phyloP scores from a whole-genome alignment of 2,797 vertebrate species.

The Coluber constrictor region DNA sequence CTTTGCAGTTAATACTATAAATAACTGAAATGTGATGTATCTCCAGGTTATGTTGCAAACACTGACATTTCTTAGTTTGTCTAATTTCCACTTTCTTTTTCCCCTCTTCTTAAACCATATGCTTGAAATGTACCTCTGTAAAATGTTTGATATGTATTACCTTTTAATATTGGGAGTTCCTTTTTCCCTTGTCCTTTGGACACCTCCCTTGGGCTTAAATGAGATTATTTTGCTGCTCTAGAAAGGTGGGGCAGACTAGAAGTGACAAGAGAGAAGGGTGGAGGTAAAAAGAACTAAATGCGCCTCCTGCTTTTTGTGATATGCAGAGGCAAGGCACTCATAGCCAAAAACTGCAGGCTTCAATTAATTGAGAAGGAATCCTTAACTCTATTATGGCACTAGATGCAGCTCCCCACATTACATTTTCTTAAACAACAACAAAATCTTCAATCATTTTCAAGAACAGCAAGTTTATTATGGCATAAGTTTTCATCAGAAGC shows the following conservation, averaged over 20 bases:
- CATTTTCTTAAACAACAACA: not conserved
- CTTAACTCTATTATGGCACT: not conserved
- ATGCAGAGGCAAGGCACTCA: not conserved
- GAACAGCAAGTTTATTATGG: not conserved
- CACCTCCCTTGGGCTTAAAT: not conserved
- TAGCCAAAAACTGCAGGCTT: not conserved
- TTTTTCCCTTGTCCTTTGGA: not conserved
- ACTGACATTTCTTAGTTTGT: not conserved
- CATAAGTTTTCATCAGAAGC: not conserved
- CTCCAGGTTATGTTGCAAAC: not conserved
- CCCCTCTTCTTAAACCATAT: not conserved
- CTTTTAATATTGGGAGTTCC: not conserved
- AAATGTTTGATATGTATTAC: not conserved
- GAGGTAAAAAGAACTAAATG: not conserved
- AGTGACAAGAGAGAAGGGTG: not conserved
- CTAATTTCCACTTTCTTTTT: not conserved
- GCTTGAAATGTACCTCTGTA: not conserved
- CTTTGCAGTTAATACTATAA: not conserved
- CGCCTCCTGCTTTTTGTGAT: not conserved
- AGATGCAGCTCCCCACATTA: not conserved
- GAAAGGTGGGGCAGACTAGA: not conserved
- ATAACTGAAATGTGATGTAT: not conserved
- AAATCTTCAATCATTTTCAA: not conserved
- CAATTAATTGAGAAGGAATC: not conserved
- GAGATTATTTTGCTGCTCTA: slow-evolving; percentile 3